Percentiles rank a stretch among this genome's conserved stretches.
Conservation (phyloP, 2,113 vertebrate species). For the Sphyrna mokarran region DNA sequence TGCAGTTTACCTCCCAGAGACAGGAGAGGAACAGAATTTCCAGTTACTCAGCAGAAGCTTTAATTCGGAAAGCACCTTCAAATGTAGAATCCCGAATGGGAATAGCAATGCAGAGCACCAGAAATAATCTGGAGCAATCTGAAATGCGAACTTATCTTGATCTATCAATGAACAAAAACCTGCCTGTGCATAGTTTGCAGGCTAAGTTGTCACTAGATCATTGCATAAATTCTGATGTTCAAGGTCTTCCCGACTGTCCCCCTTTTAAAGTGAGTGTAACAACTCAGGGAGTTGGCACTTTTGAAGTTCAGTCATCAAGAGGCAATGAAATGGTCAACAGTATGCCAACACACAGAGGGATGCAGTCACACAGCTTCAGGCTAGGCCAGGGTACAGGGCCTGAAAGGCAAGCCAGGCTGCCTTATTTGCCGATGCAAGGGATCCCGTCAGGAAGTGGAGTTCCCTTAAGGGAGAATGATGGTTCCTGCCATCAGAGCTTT, state of each 20-base stretch:
- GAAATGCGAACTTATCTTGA: constrained; percentile 88
- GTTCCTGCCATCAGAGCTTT: constrained; percentile 82
- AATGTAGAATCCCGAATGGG: constrained; percentile 81
- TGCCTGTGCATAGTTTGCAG: constrained; percentile 77
- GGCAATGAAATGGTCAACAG: constrained; percentile 74
- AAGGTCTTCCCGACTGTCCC: constrained; percentile 77
- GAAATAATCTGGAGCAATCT: constrained; percentile 72
- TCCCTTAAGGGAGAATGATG: constrained; percentile 72
- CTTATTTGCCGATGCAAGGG: constrained; percentile 76
- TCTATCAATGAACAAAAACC: constrained; percentile 74
- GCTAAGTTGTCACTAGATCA: constrained; percentile 71
- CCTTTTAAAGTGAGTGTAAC: constrained; percentile 74
- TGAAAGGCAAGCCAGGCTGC: constrained; percentile 75
- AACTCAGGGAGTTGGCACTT: constrained; percentile 65
- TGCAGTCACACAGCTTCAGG: constrained; percentile 79
- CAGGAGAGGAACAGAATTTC: constrained; percentile 91
- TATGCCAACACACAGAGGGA: constrained; percentile 68
- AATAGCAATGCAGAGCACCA: constrained; percentile 73
- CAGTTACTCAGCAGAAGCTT: constrained; percentile 92
- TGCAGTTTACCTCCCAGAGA: constrained; percentile 76
- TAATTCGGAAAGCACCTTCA: constrained; percentile 85
- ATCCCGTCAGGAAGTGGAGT: constrained; percentile 66
- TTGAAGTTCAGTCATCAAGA: constrained; percentile 81
- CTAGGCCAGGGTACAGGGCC: constrained; percentile 64
- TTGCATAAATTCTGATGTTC: constrained; percentile 63